A percentile compares a stretch with the other conserved stretches of the same genome.
Conservation (phyloP, 2,113 vertebrate species). For the Pristiophorus japonicus region DNA sequence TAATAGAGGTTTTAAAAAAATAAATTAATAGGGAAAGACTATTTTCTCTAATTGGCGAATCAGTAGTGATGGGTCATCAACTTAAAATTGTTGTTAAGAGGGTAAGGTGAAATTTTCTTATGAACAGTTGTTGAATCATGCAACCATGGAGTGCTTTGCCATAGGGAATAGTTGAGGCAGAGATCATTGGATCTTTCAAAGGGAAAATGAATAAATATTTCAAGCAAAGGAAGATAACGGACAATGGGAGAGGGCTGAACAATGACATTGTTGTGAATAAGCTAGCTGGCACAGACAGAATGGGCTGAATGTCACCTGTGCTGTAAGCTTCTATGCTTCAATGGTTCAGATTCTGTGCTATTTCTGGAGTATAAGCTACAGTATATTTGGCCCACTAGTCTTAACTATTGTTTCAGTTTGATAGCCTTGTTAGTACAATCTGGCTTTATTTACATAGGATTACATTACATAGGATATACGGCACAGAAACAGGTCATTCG, state of each 20-base stretch:
- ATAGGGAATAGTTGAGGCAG: not conserved
- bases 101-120: not conserved
- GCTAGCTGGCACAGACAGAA: not conserved
- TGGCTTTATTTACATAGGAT: not conserved
- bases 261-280: not conserved
- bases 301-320: not conserved
- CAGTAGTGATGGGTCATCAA: not conserved
- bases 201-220: not conserved
- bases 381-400: not conserved
- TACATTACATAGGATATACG: no score
- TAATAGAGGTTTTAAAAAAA: not conserved
- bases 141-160: not conserved
- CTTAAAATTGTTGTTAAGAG: not conserved
- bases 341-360: not conserved
- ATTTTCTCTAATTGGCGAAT: not conserved
- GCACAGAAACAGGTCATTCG: no score
- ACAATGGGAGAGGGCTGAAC: no score
- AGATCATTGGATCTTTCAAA: not conserved
- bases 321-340: not conserved
- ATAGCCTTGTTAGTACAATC: not conserved
- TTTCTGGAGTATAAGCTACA: not conserved
- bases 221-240: not conserved
- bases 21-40: not conserved
- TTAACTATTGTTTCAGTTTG: not conserved
- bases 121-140: not conserved